These are phyloP conservation scores for Sebastes nivosus DNA, from an alignment of 2,797 vertebrate genomes.

Conservation along the genomic window DNA sequence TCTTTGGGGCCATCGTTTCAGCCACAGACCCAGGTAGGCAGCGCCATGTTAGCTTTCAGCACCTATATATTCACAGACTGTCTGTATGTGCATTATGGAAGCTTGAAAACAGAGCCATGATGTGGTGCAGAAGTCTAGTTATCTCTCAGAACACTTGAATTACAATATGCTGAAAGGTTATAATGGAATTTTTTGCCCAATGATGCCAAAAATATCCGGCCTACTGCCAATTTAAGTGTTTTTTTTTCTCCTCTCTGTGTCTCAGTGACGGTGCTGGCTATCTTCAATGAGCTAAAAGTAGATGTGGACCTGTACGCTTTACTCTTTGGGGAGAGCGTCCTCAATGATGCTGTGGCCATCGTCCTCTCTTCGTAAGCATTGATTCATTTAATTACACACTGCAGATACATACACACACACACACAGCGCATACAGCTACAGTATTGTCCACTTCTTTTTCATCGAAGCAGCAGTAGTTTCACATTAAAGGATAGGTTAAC, in stretches of 20 bases:
- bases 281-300: slow-evolving; percentile 97
- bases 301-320: slow-evolving; percentile 97
- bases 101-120: no score
- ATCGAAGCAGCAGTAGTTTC: neutral
- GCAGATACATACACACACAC: neutral
- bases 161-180: no score
- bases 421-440: neutral
- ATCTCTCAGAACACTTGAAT: no score
- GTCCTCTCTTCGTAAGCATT: slow-evolving; percentile 95
- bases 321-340: slow-evolving; percentile 96
- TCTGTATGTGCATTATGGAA: neutral
- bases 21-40: slow-evolving; percentile 94
- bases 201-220: no score
- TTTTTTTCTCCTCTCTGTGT: slow-evolving; percentile 39
- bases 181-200: no score
- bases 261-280: slow-evolving; percentile 96
- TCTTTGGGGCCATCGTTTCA: slow-evolving; percentile 96
- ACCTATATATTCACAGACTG: neutral
- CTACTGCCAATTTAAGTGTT: neutral
- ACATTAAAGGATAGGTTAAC: neutral
- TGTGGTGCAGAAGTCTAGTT: no score
- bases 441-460: neutral
- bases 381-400: neutral
- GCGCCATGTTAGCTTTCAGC: neutral
- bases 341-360: slow-evolving; percentile 98